phyloP scores from a whole-genome alignment of 1,140 invertebrate species.

The Macrotrachela quadricornifera region DNA sequence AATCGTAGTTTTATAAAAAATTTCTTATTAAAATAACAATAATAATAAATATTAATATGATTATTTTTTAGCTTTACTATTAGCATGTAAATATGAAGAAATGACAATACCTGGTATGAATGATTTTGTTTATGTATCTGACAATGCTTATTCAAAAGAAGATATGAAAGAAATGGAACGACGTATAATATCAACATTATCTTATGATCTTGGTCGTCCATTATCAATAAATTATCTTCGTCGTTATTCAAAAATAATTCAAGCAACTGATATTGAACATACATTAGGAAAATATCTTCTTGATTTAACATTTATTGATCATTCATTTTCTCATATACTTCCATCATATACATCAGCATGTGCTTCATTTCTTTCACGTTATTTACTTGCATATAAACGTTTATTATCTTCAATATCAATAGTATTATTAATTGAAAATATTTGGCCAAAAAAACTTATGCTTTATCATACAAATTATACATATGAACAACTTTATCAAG shows the following conservation, averaged over 20 bases:
- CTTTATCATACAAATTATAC: too few species aligned
- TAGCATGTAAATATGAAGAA: slow-evolving; percentile 92
- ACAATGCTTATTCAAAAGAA: slow-evolving; percentile 60
- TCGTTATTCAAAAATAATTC: slow-evolving; percentile 61
- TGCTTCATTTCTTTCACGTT: too few species aligned
- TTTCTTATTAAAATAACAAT: too few species aligned
- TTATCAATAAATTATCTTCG: slow-evolving; percentile 83
- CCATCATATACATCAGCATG: too few species aligned
- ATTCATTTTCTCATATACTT: too few species aligned
- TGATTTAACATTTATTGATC: slow-evolving; percentile 32
- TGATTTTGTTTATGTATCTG: slow-evolving; percentile 87
- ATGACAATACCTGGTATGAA: slow-evolving; percentile 67
- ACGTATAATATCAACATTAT: slow-evolving; percentile 53
- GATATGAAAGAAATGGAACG: slow-evolving; percentile 77
- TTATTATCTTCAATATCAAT: too few species aligned
- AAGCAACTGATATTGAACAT: slow-evolving; percentile 25
- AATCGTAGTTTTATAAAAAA: too few species aligned
- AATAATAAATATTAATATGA: too few species aligned
- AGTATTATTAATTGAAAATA: too few species aligned
- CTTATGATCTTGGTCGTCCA: slow-evolving; percentile 75
- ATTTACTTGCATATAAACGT: too few species aligned
- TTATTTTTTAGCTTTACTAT: slow-evolving; percentile 54
- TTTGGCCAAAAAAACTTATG: too few species aligned
- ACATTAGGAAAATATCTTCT: slow-evolving; percentile 79
- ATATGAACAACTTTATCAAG: too few species aligned